Evolutionary conservation across 1,140 invertebrate species (phyloP).

Genomic region (Eumeta japonica): DNA sequence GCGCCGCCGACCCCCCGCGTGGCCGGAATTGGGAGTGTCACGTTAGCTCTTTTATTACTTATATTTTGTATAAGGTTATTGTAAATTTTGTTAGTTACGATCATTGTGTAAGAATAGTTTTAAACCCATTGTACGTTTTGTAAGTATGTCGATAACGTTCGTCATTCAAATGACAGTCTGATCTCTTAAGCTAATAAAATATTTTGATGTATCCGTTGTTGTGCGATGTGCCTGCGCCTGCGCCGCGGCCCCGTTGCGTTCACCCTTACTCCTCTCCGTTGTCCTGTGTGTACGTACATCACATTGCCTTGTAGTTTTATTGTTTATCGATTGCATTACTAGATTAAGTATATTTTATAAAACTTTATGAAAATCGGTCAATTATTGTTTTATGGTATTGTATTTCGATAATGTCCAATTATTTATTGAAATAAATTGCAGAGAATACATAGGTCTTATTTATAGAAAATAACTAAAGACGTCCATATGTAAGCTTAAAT

Average conservation of each 20-base stretch:
- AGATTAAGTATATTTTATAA: background rate
- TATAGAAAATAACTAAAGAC: no score
- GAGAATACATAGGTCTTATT: no score
- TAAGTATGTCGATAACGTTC: slow-evolving; percentile 39
- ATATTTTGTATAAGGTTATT: slow-evolving; percentile 14
- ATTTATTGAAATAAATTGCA: no score
- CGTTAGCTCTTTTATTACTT: background rate
- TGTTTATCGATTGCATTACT: background rate
- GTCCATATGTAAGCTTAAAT: no score
- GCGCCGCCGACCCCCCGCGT: no score
- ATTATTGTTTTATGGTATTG: no score
- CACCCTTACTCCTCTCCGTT: background rate
- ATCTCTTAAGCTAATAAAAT: slow-evolving; percentile 46
- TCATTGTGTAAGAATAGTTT: slow-evolving; percentile 49
- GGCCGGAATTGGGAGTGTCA: background rate
- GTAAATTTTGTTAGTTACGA: slow-evolving; percentile 51
- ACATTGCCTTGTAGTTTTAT: no score
- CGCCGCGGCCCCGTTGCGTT: no score
- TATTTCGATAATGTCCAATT: no score
- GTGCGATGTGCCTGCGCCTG: background rate
- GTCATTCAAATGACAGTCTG: slow-evolving; percentile 52
- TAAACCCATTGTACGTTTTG: slow-evolving; percentile 38
- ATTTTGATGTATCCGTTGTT: slow-evolving; percentile 14
- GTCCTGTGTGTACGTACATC: background rate
- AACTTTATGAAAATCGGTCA: background rate